Evolutionary conservation across 2,113 vertebrate genomes (phyloP).

Genomic region (Bos indicus): DNA sequence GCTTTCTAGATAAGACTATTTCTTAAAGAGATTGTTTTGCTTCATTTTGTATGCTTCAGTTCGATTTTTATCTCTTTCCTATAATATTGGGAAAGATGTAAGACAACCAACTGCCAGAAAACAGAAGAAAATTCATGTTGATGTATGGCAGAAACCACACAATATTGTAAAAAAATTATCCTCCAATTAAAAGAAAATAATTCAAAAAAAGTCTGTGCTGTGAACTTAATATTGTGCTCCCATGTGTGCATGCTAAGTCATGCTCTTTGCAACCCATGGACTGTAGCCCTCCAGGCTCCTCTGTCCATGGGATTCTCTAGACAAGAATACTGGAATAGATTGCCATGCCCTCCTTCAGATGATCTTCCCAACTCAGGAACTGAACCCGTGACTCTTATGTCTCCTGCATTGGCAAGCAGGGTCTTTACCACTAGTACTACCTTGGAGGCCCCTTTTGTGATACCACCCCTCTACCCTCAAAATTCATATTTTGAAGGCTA

Average conservation of each 20-base stretch:
- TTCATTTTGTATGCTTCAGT: neutral
- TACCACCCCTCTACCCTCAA: neutral
- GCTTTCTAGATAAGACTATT: neutral
- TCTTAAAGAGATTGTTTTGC: neutral
- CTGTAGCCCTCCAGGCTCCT: neutral
- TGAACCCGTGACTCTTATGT: neutral
- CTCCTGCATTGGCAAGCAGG: neutral
- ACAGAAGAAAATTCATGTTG: neutral
- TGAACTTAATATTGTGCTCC: neutral
- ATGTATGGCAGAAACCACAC: neutral
- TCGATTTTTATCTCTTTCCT: neutral
- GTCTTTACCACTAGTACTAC: neutral
- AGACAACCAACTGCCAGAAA: neutral
- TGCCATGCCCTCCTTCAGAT: neutral
- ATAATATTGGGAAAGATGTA: neutral
- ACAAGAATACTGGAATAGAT: neutral
- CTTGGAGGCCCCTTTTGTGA: neutral
- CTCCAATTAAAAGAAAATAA: neutral
- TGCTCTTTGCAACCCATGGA: neutral
- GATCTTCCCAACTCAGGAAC: accelerated
- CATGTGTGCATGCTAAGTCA: neutral
- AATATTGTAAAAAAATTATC: neutral
- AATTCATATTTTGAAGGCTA: neutral
- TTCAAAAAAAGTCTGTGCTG: neutral
- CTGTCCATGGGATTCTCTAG: neutral